Base-by-base conservation (phyloP, 1,140 invertebrate species). In the Cyrtorhinus lividipennis region DNA sequence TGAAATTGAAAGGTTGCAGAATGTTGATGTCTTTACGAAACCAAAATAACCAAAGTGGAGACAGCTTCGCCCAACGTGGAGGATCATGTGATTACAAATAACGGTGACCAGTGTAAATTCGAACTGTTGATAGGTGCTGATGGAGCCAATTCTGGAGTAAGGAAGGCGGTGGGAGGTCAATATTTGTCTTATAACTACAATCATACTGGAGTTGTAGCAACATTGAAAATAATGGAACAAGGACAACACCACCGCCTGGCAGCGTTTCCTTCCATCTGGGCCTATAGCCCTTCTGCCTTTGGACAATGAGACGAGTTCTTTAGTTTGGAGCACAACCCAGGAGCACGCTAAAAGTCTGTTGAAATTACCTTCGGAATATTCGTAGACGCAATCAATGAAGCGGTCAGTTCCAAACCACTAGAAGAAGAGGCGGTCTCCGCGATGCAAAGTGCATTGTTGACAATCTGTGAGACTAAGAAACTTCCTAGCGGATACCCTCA, bases 61-160 rank as follows among this genome's bases (percentile, higher is more conserved):
- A 5, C 20, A 12, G 10, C 63, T 59, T 24, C 8, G 25, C 23
- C 8, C 13, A 44, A 57, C 1, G 57, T 62, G 8, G 2, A 23
- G n/a, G 5, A 20, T 56, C 20, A 8, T 2, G 22, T 48, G 46
- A 24, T 58, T 30, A 53, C 63, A 12, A 61, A 58, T 12, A 23
- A 24, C 22, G 53, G 25, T 10, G 10, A 15, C 3, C 15, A 56
- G 38, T 22, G 62, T 5, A 1, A 62, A 15, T 64, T n/a, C n/a
- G n/a, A n/a, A n/a, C n/a, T n/a, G n/a, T 73, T 88, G 84, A 82
- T 98, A 66, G 95, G 93, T 24, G 94, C 94, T 27, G 95, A 98
- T 80, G 95, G 95, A 0, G 83, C 81, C 2, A 88, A 89, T 69
- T 98, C 95, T 1, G 75, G 82, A 66, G 89, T 97, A 12, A 78